phyloP scores from a whole-genome alignment of 2,888 invertebrate species.

The Colletes collaris region DNA sequence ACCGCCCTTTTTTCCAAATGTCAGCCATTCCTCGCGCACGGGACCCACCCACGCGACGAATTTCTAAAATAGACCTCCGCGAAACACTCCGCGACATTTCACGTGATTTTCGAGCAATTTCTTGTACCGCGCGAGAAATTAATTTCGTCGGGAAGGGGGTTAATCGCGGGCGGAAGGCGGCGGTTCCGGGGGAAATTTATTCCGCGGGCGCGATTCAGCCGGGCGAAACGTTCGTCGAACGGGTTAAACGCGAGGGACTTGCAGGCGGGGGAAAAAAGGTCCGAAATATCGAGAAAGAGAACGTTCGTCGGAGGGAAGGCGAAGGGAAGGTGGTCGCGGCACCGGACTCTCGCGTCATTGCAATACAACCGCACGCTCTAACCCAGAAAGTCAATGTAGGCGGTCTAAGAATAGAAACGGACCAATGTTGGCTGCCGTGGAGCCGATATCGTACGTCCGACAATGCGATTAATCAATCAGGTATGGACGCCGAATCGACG shows the following conservation, averaged over 20 bases:
- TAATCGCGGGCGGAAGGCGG: background rate
- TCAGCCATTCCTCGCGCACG: background rate
- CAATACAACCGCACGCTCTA: slow-evolving; percentile 45
- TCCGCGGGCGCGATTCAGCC: background rate
- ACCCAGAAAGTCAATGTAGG: slow-evolving; percentile 62
- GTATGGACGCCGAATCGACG: slow-evolving; percentile 48
- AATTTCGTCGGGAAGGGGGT: background rate
- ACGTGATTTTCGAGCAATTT: background rate
- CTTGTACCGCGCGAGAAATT: background rate
- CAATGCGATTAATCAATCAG: slow-evolving; percentile 56
- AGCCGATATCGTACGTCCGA: slow-evolving; percentile 45
- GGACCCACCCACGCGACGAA: background rate
- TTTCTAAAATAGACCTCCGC: background rate
- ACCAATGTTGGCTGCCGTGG: slow-evolving; percentile 26
- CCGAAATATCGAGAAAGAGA: no score
- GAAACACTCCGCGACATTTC: background rate
- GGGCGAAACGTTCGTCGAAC: background rate
- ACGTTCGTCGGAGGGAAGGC: no score
- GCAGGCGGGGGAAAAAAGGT: background rate
- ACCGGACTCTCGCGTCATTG: slow-evolving; percentile 38
- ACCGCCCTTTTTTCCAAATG: slow-evolving; percentile 13
- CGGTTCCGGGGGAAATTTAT: background rate
- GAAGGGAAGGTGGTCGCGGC: slow-evolving; percentile 9
- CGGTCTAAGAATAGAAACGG: slow-evolving; percentile 59
- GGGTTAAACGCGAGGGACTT: background rate